Conservation (phyloP, 1,140 invertebrate species). For the Pogonognathellus flavescens region DNA sequence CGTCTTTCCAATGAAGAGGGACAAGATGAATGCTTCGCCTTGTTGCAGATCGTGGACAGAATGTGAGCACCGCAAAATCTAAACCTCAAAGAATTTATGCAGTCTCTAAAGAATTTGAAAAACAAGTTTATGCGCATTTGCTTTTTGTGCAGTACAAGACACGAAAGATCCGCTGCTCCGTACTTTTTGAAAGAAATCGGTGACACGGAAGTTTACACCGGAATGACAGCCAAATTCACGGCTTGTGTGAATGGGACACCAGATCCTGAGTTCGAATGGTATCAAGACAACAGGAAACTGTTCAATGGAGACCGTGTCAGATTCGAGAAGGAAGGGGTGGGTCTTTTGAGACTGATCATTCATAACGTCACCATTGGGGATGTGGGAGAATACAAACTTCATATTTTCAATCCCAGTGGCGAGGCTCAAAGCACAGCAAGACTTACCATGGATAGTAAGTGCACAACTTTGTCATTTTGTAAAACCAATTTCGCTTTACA, state of each 20-base stretch:
- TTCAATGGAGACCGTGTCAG: slow-evolving; percentile 84
- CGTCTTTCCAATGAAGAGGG: slow-evolving; percentile 85
- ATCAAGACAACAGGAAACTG: slow-evolving; percentile 75
- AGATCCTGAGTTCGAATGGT: slow-evolving; percentile 89
- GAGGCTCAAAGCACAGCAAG: slow-evolving; percentile 85
- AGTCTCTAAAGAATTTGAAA: slow-evolving; percentile 7
- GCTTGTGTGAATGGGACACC: slow-evolving; percentile 87
- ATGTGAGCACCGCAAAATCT: not conserved
- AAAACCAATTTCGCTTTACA: not conserved
- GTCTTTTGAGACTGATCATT: slow-evolving; percentile 83
- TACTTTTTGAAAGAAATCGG: slow-evolving; percentile 90
- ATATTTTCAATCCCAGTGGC: slow-evolving; percentile 86
- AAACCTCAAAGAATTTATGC: not conserved
- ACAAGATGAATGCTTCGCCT: slow-evolving; percentile 81
- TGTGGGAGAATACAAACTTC: slow-evolving; percentile 84
- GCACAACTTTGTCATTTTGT: not conserved
- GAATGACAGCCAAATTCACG: slow-evolving; percentile 88
- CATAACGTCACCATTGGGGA: slow-evolving; percentile 73
- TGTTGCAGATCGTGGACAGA: slow-evolving; percentile 72
- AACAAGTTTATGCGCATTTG: not conserved
- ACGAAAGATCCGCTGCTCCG: slow-evolving; percentile 84
- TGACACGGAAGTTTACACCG: slow-evolving; percentile 87
- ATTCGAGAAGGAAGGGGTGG: slow-evolving; percentile 85
- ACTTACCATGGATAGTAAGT: slow-evolving; percentile 85
- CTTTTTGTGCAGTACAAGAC: slow-evolving; percentile 77